Percentiles rank a stretch among this genome's conserved stretches.
Conservation (phyloP, 2,888 invertebrate genomes). For the Trichogramma dendrolimi region DNA sequence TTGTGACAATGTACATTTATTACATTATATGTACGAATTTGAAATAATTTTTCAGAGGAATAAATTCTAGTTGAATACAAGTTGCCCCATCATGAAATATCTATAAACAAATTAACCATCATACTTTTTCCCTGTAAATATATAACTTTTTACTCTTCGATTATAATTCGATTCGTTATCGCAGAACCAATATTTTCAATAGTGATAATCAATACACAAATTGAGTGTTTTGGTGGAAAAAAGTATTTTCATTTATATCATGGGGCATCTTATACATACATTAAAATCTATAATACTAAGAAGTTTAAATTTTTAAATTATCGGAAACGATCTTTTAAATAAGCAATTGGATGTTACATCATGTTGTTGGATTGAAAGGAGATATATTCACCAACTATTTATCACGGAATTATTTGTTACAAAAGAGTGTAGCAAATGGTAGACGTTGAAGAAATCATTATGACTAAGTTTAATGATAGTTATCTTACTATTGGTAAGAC, state of each 20-base stretch:
- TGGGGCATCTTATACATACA: conserved; percentile 23
- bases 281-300: conserved; percentile 37
- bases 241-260: background rate
- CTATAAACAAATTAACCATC: background rate
- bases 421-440: conserved; percentile 34
- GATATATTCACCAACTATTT: conserved; percentile 39
- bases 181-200: background rate
- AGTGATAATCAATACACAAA: conserved; percentile 10
- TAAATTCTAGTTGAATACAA: conserved; percentile 25
- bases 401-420: conserved; percentile 48
- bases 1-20: conserved; percentile 23
- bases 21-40: conserved; percentile 24
- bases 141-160: background rate
- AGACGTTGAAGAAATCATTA: conserved; percentile 25
- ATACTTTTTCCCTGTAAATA: background rate
- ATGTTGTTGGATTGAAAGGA: conserved; percentile 32
- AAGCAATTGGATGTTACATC: conserved; percentile 40
- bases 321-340: conserved; percentile 43
- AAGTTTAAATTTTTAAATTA: conserved; percentile 41
- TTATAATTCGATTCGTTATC: background rate
- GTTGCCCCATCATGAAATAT: conserved; percentile 18
- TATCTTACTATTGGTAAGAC: conserved; percentile 23
- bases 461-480: conserved; percentile 15
- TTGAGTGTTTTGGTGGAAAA: conserved; percentile 4
- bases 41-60: conserved; percentile 17